phyloP scores from a whole-genome alignment of 2,797 vertebrate genomes.

The Cynopterus sphinx region DNA sequence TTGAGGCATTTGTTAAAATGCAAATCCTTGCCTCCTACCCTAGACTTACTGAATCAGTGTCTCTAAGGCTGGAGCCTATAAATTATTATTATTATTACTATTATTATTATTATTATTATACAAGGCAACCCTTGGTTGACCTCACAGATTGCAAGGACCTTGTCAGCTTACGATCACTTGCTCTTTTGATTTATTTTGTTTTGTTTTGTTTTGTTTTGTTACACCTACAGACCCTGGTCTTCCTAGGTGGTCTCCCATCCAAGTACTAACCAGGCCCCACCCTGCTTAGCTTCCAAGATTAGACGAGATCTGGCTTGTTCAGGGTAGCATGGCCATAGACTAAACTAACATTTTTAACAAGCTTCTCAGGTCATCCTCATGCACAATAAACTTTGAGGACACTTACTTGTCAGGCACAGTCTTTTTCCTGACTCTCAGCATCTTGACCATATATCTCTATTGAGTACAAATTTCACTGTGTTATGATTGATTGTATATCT shows the following conservation, averaged over 20 bases:
- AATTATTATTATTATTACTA: neutral
- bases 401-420: neutral
- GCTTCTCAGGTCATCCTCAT: neutral
- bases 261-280: too few relatives aligned
- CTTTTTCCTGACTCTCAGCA: neutral
- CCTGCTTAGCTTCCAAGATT: too few relatives aligned
- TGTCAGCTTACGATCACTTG: too few relatives aligned
- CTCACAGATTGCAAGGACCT: too few relatives aligned
- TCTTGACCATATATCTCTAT: neutral
- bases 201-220: too few relatives aligned
- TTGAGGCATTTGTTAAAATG: neutral
- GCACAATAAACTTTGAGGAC: neutral
- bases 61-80: neutral
- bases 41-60: neutral
- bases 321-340: too few relatives aligned
- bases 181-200: too few relatives aligned
- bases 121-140: too few relatives aligned
- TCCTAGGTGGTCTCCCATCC: too few relatives aligned
- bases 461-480: neutral
- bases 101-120: too few relatives aligned
- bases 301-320: too few relatives aligned
- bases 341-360: neutral
- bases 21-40: neutral
- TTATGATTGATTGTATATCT: neutral
- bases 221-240: too few relatives aligned